Evolutionary conservation across 1,140 invertebrate genomes (phyloP).

Genomic region (Mesaphorura yosii): DNA sequence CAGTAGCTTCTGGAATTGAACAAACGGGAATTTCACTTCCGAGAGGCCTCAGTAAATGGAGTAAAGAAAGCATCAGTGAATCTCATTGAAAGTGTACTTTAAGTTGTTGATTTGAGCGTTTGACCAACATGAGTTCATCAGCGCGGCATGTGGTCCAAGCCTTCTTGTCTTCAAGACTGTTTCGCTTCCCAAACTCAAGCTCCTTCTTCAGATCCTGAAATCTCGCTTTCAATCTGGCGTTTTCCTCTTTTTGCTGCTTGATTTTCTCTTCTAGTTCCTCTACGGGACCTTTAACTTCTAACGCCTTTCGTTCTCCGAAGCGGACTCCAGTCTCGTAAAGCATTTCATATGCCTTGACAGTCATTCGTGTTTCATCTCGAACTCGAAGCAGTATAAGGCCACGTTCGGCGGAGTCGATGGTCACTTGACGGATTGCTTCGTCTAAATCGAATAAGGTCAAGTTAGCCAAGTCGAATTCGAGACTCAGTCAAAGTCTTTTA

Average conservation of each 20-base stretch:
- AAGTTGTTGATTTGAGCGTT: not conserved
- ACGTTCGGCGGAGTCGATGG: conserved; percentile 51
- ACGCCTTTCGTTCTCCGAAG: conserved; percentile 52
- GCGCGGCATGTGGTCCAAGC: no score
- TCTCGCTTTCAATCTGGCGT: not conserved
- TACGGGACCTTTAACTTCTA: conserved; percentile 37
- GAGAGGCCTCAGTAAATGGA: no score
- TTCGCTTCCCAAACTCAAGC: not conserved
- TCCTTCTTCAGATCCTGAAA: not conserved
- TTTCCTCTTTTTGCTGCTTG: not conserved
- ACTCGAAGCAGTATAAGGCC: conserved; percentile 48
- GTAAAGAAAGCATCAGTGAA: no score
- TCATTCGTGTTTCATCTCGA: conserved; percentile 50
- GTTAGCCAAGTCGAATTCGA: no score
- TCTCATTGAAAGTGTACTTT: no score
- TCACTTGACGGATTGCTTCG: conserved; percentile 52
- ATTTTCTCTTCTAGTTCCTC: not conserved
- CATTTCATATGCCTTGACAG: conserved; percentile 48
- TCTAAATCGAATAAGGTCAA: no score
- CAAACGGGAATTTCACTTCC: no score
- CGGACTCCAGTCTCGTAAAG: conserved; percentile 50
- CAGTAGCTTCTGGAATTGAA: no score
- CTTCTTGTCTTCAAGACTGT: not conserved
- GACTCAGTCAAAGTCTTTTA: no score
- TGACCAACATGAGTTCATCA: not conserved